Conservation (phyloP, 2,113 vertebrate species). For the Geococcyx californianus region DNA sequence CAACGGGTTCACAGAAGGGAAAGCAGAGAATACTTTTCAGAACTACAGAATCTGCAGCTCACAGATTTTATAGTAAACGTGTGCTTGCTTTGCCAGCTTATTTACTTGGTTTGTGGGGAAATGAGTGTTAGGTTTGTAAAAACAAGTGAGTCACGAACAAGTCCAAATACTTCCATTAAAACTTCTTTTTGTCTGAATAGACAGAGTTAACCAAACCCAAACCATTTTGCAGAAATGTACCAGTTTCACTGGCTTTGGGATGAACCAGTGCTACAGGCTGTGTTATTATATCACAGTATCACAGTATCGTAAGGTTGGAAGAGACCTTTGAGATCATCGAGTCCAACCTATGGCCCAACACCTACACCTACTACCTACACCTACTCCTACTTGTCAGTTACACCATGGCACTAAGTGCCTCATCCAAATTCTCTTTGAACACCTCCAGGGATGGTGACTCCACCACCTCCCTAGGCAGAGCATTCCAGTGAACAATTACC, state of each 20-base stretch:
- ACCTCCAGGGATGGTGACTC: too few relatives aligned
- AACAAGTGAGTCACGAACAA: constrained; percentile 18
- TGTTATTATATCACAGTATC: too few relatives aligned
- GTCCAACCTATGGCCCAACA: too few relatives aligned
- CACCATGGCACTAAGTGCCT: too few relatives aligned
- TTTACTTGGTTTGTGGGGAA: not conserved
- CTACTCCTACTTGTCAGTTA: too few relatives aligned
- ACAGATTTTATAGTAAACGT: not conserved
- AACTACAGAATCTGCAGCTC: not conserved
- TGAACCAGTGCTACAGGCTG: not conserved
- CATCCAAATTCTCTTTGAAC: too few relatives aligned
- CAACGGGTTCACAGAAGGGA: not conserved
- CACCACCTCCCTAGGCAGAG: too few relatives aligned
- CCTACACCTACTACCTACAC: too few relatives aligned
- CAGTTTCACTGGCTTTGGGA: not conserved
- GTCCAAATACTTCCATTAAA: constrained; percentile 43
- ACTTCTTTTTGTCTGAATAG: not conserved
- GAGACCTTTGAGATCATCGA: too few relatives aligned
- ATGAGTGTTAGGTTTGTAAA: not conserved
- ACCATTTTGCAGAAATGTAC: not conserved
- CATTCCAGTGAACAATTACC: too few relatives aligned
- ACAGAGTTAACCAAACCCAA: not conserved
- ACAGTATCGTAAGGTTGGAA: too few relatives aligned
- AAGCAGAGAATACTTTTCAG: not conserved
- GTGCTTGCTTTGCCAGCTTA: not conserved